Percentiles rank a stretch among this genome's conserved stretches.
Conservation (phyloP, 2,113 vertebrate genomes). For the Chionomys nivalis region DNA sequence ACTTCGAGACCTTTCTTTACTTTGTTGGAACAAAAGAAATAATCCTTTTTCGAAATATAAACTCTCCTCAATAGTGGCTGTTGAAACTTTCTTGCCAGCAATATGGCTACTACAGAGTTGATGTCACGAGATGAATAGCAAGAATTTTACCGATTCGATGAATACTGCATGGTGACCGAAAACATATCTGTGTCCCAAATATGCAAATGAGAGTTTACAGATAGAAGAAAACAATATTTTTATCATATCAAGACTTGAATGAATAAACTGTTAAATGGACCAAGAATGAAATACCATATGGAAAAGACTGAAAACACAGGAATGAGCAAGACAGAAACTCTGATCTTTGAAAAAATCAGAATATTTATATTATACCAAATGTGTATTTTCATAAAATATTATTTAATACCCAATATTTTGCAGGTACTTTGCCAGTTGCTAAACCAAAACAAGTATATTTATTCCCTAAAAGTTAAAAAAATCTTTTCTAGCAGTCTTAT, state of each 20-base stretch:
- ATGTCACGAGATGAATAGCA: neutral
- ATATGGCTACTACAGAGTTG: neutral
- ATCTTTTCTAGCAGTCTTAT: neutral
- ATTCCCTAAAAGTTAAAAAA: neutral
- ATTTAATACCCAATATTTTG: neutral
- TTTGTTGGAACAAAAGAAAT: neutral
- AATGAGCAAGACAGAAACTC: neutral
- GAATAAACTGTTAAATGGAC: neutral
- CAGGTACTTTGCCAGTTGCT: neutral
- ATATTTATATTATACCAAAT: neutral
- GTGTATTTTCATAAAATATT: constrained; percentile 6
- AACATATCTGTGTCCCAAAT: neutral
- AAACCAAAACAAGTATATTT: neutral
- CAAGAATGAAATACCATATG: neutral
- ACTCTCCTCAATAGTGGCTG: neutral
- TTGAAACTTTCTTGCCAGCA: neutral
- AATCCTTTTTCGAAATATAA: neutral
- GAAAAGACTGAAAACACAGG: neutral
- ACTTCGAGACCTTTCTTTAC: neutral
- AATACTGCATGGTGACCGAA: neutral
- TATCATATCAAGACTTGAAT: neutral
- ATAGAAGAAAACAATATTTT: neutral
- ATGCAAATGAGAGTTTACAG: neutral
- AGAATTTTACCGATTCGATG: neutral
- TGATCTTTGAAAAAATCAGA: neutral